Conservation (phyloP, 2,113 vertebrate species). For the Ibidorhyncha struthersii region DNA sequence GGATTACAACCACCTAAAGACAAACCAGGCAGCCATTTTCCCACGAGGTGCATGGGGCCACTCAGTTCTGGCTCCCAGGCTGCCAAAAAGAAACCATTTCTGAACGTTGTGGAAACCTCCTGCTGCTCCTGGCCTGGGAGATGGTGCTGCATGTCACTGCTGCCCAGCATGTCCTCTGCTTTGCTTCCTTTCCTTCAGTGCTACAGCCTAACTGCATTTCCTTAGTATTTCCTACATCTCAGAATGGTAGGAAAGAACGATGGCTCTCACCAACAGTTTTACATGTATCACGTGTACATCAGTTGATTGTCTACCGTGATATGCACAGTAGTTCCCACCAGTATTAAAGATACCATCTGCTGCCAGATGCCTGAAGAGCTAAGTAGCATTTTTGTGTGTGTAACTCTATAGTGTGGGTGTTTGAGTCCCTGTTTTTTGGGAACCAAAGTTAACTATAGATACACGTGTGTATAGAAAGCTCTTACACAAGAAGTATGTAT, state of each 20-base stretch:
- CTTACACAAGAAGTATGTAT: not conserved
- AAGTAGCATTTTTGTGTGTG: not conserved
- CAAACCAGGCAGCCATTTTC: not conserved
- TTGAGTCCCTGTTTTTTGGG: not conserved
- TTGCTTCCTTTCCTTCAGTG: not conserved
- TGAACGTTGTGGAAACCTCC: rapidly evolving
- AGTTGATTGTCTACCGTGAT: not conserved
- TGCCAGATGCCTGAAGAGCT: not conserved
- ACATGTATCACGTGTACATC: not conserved
- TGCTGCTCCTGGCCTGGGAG: not conserved
- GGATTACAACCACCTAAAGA: not conserved
- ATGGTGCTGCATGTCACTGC: not conserved
- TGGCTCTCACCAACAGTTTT: not conserved
- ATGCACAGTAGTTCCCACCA: not conserved
- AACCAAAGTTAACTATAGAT: not conserved
- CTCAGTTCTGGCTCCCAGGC: not conserved
- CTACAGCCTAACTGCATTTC: not conserved
- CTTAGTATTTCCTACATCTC: not conserved
- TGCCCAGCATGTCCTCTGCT: not conserved
- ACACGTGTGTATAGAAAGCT: not conserved
- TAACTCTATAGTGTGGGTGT: not conserved
- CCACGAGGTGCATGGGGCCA: rapidly evolving
- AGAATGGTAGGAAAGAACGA: not conserved
- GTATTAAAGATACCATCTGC: not conserved
- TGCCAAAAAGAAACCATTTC: not conserved